Base-by-base conservation (phyloP, 2,888 invertebrate species). In the Ephialtes manifestator region DNA sequence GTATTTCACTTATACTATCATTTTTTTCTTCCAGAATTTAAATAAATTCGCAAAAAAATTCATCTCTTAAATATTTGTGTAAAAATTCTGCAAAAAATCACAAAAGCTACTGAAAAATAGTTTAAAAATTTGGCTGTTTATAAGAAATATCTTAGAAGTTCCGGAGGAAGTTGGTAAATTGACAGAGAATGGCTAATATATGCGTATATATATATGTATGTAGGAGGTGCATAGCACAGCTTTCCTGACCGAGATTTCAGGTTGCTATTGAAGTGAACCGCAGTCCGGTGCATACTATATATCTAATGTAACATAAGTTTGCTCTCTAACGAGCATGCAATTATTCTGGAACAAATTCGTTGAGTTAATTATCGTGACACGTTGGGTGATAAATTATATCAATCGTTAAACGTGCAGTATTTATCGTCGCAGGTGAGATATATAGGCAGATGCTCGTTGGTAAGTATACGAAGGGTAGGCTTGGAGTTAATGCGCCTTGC, bases 241-340 rank as follows among this genome's bases (percentile, higher is more conserved):
- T 84, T 81, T 68, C 84, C 55, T 77, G 81, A 84, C 84, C 77
- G 84, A 84, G 67, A 78, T 84, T 84, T 84, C 74, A n/a, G 46
- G 48, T 31, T 48, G 75, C 79, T 71, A 81, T 76, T 80, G 58
- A 79, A 79, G 10, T 53, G 63, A 76, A 77, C 72, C 58, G 81
- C 51, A 13, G 71, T 43, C n/a, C 68, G 68, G 46, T 60, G 24
- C 39, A 46, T 18, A 20, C 31, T 43, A 24, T 77, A 43, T 63
- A 35, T 35, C 51, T 53, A 46, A 79, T 24, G 28, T 48, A 75
- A 70, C 51, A 51, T 68, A 74, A 76, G 58, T 58, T 75, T 51
- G 39, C 55, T 65, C 48, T 80, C 76, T 80, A 76, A 84, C 80
- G 75, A 84, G 76, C 71, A 13, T 80, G 60, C 76, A 79, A 83